Conservation (phyloP, 2,797 vertebrate genomes). For the Chaenodraco wilsoni region DNA sequence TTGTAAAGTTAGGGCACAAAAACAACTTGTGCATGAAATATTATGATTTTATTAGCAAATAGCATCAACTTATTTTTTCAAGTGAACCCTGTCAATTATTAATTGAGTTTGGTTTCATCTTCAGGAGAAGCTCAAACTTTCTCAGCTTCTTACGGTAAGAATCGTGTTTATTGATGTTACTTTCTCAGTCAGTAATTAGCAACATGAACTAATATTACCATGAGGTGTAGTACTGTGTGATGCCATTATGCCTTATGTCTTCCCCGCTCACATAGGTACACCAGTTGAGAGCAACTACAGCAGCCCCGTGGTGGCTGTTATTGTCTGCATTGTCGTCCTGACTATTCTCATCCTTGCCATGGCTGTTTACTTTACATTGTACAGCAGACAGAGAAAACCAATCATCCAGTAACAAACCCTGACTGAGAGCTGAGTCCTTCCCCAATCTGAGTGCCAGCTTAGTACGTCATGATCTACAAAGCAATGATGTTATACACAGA, state of each 20-base stretch:
- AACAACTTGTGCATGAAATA: neutral
- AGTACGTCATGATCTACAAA: slow-evolving; percentile 17
- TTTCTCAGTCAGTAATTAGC: neutral
- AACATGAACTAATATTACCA: neutral
- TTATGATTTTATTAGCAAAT: too few relatives aligned
- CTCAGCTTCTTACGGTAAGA: slow-evolving; percentile 40
- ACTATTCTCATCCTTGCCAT: slow-evolving; percentile 52
- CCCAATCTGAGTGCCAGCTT: neutral
- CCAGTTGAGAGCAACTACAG: slow-evolving; percentile 18
- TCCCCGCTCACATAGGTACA: slow-evolving; percentile 33
- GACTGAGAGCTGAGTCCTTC: slow-evolving; percentile 13
- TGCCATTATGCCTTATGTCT: neutral
- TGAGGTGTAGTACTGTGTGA: neutral
- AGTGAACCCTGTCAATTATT: slow-evolving; percentile 5
- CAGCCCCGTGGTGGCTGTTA: slow-evolving; percentile 57
- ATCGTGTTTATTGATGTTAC: neutral
- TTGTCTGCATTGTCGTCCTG: slow-evolving; percentile 56
- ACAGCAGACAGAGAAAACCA: slow-evolving; percentile 38
- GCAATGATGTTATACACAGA: slow-evolving; percentile 2
- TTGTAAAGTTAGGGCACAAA: neutral
- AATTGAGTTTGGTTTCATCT: slow-evolving; percentile 21
- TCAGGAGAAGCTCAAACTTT: slow-evolving; percentile 32
- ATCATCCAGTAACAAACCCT: neutral
- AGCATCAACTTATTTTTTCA: neutral
- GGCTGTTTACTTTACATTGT: slow-evolving; percentile 40